Evolutionary conservation across 2,888 invertebrate genomes (phyloP).

Genomic region (Corbicula japonica): DNA sequence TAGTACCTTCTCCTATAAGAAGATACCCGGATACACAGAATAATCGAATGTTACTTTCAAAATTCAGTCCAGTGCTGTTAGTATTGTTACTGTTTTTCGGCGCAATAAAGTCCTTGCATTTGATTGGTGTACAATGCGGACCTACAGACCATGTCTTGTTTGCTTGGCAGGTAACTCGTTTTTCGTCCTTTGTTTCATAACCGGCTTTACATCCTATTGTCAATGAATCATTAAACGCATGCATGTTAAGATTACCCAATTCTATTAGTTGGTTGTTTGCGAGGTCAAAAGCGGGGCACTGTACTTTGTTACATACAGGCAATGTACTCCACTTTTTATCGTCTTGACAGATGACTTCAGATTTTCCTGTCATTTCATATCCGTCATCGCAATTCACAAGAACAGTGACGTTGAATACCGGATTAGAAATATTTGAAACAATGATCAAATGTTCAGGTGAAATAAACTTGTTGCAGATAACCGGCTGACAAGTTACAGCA

Average conservation of each 20-base stretch:
- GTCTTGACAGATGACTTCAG: constrained; percentile 7
- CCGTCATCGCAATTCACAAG: constrained; percentile 26
- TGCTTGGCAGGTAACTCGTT: constrained; percentile 6
- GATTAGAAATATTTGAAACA: background rate
- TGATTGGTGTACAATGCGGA: constrained; percentile 5
- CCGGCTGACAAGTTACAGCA: background rate
- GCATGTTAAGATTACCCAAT: background rate
- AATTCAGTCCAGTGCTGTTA: background rate
- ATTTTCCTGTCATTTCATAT: constrained; percentile 10
- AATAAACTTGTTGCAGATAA: constrained; percentile 13
- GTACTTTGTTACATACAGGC: constrained; percentile 9
- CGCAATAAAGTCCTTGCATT: background rate
- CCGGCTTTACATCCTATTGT: background rate
- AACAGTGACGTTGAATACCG: background rate
- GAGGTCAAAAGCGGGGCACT: constrained; percentile 1
- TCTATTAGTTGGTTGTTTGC: background rate
- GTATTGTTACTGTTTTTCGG: background rate
- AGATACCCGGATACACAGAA: background rate
- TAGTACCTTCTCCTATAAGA: background rate
- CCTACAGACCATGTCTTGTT: constrained; percentile 7
- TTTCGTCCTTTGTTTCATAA: background rate
- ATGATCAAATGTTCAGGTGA: background rate
- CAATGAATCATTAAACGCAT: constrained; percentile 2
- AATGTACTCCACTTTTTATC: constrained; percentile 25
- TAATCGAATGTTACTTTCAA: background rate